Evolutionary conservation across 37 sponge, comb jelly and placozoan genomes (phyloP).

Genomic region (Aplysina aerophoba): DNA sequence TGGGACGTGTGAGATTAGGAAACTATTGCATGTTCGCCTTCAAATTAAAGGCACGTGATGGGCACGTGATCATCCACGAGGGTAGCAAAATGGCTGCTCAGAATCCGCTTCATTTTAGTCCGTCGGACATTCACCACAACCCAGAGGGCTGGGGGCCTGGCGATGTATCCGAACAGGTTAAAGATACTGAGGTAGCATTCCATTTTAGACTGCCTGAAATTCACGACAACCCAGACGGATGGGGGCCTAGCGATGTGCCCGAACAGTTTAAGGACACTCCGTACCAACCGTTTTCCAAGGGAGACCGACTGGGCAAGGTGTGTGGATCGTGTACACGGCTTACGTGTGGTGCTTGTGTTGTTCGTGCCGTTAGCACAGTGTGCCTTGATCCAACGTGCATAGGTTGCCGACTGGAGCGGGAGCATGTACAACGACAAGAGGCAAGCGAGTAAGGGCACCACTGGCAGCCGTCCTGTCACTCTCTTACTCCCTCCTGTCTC

Average conservation of each 20-base stretch:
- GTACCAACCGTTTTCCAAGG: slow-evolving; percentile 97
- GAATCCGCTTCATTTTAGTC: background rate
- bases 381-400: background rate
- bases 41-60: too few species aligned
- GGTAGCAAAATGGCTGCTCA: background rate
- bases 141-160: slow-evolving; percentile 93
- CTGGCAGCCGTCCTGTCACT: background rate
- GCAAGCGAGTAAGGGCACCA: slow-evolving; percentile 61
- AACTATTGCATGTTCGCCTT: too few species aligned
- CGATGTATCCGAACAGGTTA: slow-evolving; percentile 83
- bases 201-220: slow-evolving; percentile 59
- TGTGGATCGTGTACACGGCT: background rate
- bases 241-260: slow-evolving; percentile 92
- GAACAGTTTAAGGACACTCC: slow-evolving; percentile 92
- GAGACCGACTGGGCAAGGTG: slow-evolving; percentile 93
- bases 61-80: too few species aligned
- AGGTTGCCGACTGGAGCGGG: slow-evolving; percentile 95
- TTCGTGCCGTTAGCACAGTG: background rate
- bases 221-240: slow-evolving; percentile 86
- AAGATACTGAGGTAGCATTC: slow-evolving; percentile 41
- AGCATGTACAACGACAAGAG: slow-evolving; percentile 79
- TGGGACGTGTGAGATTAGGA: too few species aligned
- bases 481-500: background rate
- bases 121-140: slow-evolving; percentile 81
- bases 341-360: background rate